phyloP scores from a whole-genome alignment of 2,113 vertebrate species.

The Hiodon tergisus region DNA sequence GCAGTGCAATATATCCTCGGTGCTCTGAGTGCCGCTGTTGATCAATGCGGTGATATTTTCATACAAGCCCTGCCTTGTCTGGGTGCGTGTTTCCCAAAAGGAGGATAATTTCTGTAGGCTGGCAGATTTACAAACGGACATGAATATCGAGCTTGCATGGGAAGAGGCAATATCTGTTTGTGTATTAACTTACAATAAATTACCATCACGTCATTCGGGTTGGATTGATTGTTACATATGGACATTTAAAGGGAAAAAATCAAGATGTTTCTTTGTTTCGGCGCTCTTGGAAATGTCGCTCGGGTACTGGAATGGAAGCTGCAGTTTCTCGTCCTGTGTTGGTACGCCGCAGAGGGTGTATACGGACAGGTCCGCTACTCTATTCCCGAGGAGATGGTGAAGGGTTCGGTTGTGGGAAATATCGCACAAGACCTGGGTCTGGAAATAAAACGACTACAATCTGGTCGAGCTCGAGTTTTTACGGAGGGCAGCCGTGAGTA shows the following conservation, averaged over 20 bases:
- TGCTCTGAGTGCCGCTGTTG: constrained; percentile 74
- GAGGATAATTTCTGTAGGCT: too few species aligned
- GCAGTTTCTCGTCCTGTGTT: constrained; percentile 35
- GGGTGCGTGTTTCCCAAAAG: too few species aligned
- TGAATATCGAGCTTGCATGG: too few species aligned
- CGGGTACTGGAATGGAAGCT: constrained; percentile 15
- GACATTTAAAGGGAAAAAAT: background rate
- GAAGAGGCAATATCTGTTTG: too few species aligned
- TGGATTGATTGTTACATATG: background rate
- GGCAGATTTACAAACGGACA: too few species aligned
- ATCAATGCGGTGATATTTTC: constrained; percentile 40
- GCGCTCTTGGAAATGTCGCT: background rate
- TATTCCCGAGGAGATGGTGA: constrained; percentile 36
- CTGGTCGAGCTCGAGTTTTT: constrained; percentile 35
- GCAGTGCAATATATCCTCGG: constrained; percentile 50
- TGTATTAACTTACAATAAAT: too few species aligned
- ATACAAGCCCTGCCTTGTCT: background rate
- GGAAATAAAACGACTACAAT: constrained; percentile 29
- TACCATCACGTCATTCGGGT: too few species aligned
- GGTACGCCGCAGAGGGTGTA: constrained; percentile 32
- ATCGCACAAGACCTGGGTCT: constrained; percentile 39
- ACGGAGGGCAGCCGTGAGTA: constrained; percentile 35
- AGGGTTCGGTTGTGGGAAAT: constrained; percentile 38
- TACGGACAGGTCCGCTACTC: constrained; percentile 36
- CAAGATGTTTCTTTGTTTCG: constrained; percentile 1